Conservation (phyloP, 92 coral and sea anemone genomes). For the Parazoanthus atlanticus region DNA sequence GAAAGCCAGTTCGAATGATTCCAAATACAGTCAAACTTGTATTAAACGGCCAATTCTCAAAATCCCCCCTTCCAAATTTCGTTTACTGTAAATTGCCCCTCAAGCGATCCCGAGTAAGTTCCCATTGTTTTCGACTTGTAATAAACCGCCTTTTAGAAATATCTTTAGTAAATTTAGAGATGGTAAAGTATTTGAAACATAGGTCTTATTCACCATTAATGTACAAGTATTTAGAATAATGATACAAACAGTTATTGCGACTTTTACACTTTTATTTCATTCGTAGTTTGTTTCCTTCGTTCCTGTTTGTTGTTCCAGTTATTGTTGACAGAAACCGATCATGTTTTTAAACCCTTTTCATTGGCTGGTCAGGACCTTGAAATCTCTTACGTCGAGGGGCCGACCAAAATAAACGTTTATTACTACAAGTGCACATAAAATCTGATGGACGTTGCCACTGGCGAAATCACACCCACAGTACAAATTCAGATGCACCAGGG, state of each 20-base stretch:
- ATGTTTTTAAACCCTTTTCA: too few species aligned
- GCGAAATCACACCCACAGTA: too few species aligned
- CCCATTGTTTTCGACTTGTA: neutral
- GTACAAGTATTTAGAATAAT: neutral
- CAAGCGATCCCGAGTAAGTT: neutral
- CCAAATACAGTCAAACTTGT: neutral
- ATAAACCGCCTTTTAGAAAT: too few species aligned
- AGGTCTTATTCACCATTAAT: neutral
- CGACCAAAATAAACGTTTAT: too few species aligned
- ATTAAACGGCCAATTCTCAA: neutral
- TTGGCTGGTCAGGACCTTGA: too few species aligned
- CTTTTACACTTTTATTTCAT: neutral
- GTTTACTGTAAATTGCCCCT: neutral
- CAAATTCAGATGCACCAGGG: too few species aligned
- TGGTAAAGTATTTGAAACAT: neutral
- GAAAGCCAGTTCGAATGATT: neutral
- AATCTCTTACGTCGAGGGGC: too few species aligned
- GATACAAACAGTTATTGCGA: neutral
- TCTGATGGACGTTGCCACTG: too few species aligned
- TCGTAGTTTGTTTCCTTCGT: too few species aligned
- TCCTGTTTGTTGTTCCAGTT: too few species aligned
- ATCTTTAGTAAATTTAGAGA: neutral
- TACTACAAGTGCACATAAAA: too few species aligned
- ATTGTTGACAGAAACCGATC: too few species aligned
- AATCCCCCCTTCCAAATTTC: neutral